phyloP scores from a whole-genome alignment of 2,797 vertebrate species.

The Spea hammondii region DNA sequence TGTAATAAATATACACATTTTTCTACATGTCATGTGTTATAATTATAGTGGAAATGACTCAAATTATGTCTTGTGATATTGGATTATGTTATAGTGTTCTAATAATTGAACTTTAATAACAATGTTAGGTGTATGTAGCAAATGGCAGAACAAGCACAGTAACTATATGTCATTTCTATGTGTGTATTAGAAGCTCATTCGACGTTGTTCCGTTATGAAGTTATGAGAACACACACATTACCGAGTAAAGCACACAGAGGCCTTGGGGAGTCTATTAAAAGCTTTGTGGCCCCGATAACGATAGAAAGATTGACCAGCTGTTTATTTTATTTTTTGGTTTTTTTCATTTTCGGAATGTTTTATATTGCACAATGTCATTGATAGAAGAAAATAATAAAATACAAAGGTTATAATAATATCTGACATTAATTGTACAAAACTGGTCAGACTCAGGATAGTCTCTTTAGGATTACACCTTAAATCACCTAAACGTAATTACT shows the following conservation, averaged over 20 bases:
- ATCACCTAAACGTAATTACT: slow-evolving; percentile 17
- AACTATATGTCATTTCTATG: slow-evolving; percentile 51
- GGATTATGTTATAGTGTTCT: slow-evolving; percentile 52
- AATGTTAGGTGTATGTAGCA: slow-evolving; percentile 28
- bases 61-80: slow-evolving; percentile 49
- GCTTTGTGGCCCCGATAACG: slow-evolving; percentile 58
- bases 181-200: slow-evolving; percentile 39
- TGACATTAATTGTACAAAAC: slow-evolving; percentile 19
- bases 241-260: slow-evolving; percentile 53
- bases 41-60: slow-evolving; percentile 40
- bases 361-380: slow-evolving; percentile 22
- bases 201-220: slow-evolving; percentile 56
- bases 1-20: slow-evolving; percentile 44
- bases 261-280: slow-evolving; percentile 58
- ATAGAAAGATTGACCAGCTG: slow-evolving; percentile 53
- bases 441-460: not conserved
- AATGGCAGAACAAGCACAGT: slow-evolving; percentile 24
- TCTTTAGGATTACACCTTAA: slow-evolving; percentile 7
- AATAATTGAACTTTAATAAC: slow-evolving; percentile 50
- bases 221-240: slow-evolving; percentile 58
- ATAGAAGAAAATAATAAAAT: slow-evolving; percentile 36
- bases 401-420: slow-evolving; percentile 27
- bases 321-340: not conserved
- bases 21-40: slow-evolving; percentile 43
- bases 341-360: slow-evolving; percentile 20